These are phyloP conservation scores for Entomyzon cyanotis DNA, from an alignment of 2,113 vertebrate species.

Conservation along the genomic window DNA sequence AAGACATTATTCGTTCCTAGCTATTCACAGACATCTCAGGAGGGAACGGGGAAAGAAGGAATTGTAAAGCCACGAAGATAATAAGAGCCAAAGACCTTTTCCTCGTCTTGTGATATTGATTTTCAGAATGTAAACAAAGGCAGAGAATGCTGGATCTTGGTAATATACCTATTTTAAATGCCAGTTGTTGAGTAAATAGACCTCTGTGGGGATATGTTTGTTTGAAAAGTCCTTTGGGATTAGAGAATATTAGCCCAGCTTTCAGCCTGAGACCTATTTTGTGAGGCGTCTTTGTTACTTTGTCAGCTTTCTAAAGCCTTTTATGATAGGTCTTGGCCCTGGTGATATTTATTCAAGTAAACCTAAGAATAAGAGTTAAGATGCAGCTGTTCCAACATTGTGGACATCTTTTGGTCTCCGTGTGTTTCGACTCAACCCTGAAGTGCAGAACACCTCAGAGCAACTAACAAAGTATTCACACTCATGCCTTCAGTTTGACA, in stretches of 20 bases:
- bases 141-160: conserved; percentile 22
- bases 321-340: conserved; percentile 65
- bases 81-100: conserved; percentile 6
- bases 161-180: conserved; percentile 58
- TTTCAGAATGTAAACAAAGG: conserved; percentile 59
- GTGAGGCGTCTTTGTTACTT: conserved; percentile 68
- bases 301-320: conserved; percentile 68
- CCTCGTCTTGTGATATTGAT: conserved; percentile 51
- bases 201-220: conserved; percentile 60
- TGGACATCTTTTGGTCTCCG: conserved; percentile 22
- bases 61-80: conserved; percentile 14
- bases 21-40: conserved; percentile 18
- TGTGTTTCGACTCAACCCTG: neutral
- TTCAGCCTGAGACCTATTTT: conserved; percentile 55
- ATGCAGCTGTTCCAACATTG: conserved; percentile 71
- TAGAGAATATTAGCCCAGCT: conserved; percentile 62
- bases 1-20: conserved; percentile 44
- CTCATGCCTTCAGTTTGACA: neutral
- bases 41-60: neutral
- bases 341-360: conserved; percentile 68
- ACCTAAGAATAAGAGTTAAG: conserved; percentile 48
- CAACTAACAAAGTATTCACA: neutral
- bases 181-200: conserved; percentile 64
- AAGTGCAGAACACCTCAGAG: neutral
- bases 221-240: conserved; percentile 69